Evolutionary conservation across 2,888 invertebrate genomes (phyloP), one percentile per base, ranked within the genome.

Genomic region (Plutella xylostella): DNA sequence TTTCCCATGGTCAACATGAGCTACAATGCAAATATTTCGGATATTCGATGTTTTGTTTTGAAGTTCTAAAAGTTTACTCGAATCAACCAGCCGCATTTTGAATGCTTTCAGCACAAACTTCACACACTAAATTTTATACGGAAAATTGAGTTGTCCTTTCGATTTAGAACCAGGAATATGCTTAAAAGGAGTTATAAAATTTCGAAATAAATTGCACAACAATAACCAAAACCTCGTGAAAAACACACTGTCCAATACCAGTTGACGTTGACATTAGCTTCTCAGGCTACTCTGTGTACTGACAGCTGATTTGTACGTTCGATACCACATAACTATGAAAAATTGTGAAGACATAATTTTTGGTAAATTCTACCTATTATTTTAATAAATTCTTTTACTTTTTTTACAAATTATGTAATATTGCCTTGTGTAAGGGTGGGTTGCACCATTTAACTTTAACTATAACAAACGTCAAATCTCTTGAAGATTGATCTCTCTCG

Each of bases 1-100:
- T 78, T 98, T 98, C 0, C 98, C 98, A 86, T 98, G 98, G 72
- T 98, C 98, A 52, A 98, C 98, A 85, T 98, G 98, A 11, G 98
- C 98, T 63, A 98, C 86, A 59, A 98, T 97, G 70, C 97, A 98
- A 60, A 98, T 93, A 80, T 98, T 98, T 45, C 97, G 86, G 57
- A 98, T 91, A 63, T 87, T 86, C 48, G 83, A 67, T 11, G 91
- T 87, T 56, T 87, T 83, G 56, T 86, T 88, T 77, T 94, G 94
- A 49, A 94, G 86, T 56, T 87, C 77, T 17, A 71, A 67, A 51
- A 92, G 75, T 70, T 88, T 88, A 14, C 84, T 72, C 4, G 78
- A 65, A 52, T 78, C 84, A 35, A 89, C 75, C 4, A 85, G 65
- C 59, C 86, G 83, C 90, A 90, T 90, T 52, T 63, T 80, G 34